A percentile compares a stretch with the other conserved stretches of the same genome.
phyloP scores from a whole-genome alignment of 2,888 invertebrate species.

The Diarsia dahlii region DNA sequence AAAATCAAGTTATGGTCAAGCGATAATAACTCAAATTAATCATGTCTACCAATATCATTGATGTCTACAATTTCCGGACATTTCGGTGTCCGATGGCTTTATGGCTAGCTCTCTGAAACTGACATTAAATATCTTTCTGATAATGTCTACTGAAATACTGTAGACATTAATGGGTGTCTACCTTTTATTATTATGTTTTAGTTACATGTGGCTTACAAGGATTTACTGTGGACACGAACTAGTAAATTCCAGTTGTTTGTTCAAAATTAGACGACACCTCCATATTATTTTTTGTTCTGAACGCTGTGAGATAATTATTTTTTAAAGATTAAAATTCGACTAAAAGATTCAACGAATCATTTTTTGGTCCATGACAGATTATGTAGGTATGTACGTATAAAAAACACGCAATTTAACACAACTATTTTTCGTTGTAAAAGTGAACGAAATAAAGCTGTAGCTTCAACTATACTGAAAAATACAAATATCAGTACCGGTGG shows the following conservation, averaged over 20 bases:
- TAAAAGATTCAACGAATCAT: neutral
- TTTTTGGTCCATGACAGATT: neutral
- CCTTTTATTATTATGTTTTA: conserved; percentile 42
- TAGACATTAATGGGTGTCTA: conserved; percentile 47
- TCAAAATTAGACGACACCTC: neutral
- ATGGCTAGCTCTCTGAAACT: conserved; percentile 39
- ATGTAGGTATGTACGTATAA: neutral
- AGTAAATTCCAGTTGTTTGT: neutral
- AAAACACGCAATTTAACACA: conserved; percentile 1
- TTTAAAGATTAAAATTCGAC: neutral
- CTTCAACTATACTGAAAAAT: conserved; percentile 32
- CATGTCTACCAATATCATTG: too few species aligned
- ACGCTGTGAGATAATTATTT: neutral
- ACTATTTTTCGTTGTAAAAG: conserved; percentile 9
- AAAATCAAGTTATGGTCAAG: conserved; percentile 28
- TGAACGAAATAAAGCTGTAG: conserved; percentile 34
- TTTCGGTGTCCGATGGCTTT: conserved; percentile 18
- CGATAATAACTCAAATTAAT: conserved; percentile 44
- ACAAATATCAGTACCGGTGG: conserved; percentile 15
- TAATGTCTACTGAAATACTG: conserved; percentile 50
- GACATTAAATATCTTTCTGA: conserved; percentile 56
- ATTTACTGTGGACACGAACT: conserved; percentile 32
- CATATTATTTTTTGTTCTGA: neutral
- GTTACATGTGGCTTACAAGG: conserved; percentile 36
- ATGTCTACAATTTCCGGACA: conserved; percentile 33